phyloP scores from a whole-genome alignment of 1,140 invertebrate genomes.

The Sarcophaga bullata region DNA sequence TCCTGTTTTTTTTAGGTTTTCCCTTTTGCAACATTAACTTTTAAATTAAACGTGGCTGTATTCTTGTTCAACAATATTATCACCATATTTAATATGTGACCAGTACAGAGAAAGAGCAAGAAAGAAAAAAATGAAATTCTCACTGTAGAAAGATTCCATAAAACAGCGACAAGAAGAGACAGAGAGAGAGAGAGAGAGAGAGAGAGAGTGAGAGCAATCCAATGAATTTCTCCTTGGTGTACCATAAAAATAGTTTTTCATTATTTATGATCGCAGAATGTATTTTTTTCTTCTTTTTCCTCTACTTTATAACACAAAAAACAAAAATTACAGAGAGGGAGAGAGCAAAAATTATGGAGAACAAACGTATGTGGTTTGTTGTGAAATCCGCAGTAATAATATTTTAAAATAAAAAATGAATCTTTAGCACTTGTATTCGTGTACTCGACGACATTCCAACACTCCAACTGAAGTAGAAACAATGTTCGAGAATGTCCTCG shows the following conservation, averaged over 20 bases:
- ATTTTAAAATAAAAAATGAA: background rate
- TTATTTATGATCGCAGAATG: slow-evolving; percentile 18
- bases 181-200: too few species aligned
- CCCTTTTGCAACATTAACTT: too few species aligned
- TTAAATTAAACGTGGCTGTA: too few species aligned
- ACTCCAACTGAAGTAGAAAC: background rate
- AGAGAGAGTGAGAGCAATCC: too few species aligned
- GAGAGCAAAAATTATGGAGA: background rate
- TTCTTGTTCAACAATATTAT: too few species aligned
- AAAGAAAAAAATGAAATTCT: too few species aligned
- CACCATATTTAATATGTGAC: too few species aligned
- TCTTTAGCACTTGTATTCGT: too few species aligned
- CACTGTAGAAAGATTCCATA: too few species aligned
- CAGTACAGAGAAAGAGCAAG: too few species aligned
- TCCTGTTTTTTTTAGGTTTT: too few species aligned
- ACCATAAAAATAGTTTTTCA: slow-evolving; percentile 19
- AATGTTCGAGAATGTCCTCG: background rate
- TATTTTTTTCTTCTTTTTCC: background rate
- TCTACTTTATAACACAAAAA: background rate
- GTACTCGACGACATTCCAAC: background rate
- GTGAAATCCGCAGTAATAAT: slow-evolving; percentile 35
- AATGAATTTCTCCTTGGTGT: slow-evolving; percentile 13
- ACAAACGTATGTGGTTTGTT: slow-evolving; percentile 30
- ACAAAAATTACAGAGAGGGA: background rate
- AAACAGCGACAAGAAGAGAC: too few species aligned